Evolutionary conservation across 2,113 vertebrate species (phyloP), one percentile per base, ranked within the genome.

Genomic region (Tragelaphus imberbis): DNA sequence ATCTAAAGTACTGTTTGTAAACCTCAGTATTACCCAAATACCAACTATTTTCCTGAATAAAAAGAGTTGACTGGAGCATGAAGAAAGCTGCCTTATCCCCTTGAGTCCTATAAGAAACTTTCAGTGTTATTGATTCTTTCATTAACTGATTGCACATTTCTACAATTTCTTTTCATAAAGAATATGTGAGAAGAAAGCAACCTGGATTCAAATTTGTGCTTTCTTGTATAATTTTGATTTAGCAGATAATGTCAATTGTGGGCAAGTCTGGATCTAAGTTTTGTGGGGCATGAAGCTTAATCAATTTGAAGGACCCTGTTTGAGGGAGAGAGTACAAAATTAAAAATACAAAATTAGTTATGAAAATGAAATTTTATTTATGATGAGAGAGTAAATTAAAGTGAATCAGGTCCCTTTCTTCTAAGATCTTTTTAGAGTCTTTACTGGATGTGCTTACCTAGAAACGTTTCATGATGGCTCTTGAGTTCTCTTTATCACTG

Each of bases 321-420:
- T 55, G 16, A 96, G 27, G 25, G 90, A 92, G 82, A 92, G 19
- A 85, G 36, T 84, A 1, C n/a, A 95, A 75, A 92, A 63, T 75
- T 86, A 53, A 33, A 81, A 92, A 53, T 58, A 65, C 4, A 81
- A 85, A 94, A 87, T 84, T 55, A 90, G 19, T 25, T 56, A n/a
- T 84, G n/a, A 92, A 96, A 95, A 88, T 75, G 3, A 90, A 71
- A 84, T 85, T 75, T 93, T 84, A 88, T 82, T 91, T 95, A 59
- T 25, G 88, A 68, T 55, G 19, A 82, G 12, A 86, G 44, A 61
- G 71, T 7, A 91, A 84, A 80, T 94, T 28, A 92, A 94, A 91
- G 59, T 5, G 47, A 94, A 79, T 82, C 30, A 90, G 11, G 2
- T 33, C 27, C 9, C 44, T 92, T 77, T 94, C 44, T 95, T 84